phyloP scores from a whole-genome alignment of 2,888 invertebrate species.

The Cepaea hortensis region DNA sequence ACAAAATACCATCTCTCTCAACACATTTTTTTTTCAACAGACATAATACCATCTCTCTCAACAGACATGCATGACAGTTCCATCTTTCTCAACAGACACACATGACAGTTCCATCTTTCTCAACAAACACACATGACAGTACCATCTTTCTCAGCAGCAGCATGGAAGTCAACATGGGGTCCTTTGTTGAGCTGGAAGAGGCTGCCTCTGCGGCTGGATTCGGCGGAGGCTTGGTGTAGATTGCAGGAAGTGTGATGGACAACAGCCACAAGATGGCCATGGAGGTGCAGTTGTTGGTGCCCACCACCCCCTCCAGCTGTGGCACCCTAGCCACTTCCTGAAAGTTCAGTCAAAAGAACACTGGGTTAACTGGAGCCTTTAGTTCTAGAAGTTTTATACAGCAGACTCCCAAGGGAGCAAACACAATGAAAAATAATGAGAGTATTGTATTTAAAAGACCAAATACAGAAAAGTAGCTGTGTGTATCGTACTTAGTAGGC shows the following conservation, averaged over 20 bases:
- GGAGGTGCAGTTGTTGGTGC: slow-evolving; percentile 62
- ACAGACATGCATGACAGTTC: too few species aligned
- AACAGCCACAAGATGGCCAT: slow-evolving; percentile 73
- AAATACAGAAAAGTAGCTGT: too few species aligned
- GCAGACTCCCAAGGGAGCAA: background rate
- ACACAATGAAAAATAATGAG: too few species aligned
- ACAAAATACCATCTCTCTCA: too few species aligned
- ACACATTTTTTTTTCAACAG: too few species aligned
- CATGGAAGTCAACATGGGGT: slow-evolving; percentile 62
- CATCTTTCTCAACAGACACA: background rate
- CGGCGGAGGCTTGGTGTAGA: slow-evolving; percentile 61
- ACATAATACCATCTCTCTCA: too few species aligned
- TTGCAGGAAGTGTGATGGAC: slow-evolving; percentile 69
- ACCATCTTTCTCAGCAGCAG: slow-evolving; percentile 63
- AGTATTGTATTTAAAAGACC: too few species aligned
- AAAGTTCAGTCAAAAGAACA: background rate
- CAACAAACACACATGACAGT: slow-evolving; percentile 31
- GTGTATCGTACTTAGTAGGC: too few species aligned
- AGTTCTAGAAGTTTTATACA: background rate
- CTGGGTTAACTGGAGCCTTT: background rate
- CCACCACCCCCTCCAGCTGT: slow-evolving; percentile 64
- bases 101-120: slow-evolving; percentile 58
- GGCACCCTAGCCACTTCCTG: slow-evolving; percentile 65
- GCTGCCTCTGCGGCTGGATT: slow-evolving; percentile 24
- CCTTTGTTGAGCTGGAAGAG: slow-evolving; percentile 49